A percentile compares a stretch with the other conserved stretches of the same genome.
phyloP scores from a whole-genome alignment of 2,888 invertebrate species.

The Pammene aurita region DNA sequence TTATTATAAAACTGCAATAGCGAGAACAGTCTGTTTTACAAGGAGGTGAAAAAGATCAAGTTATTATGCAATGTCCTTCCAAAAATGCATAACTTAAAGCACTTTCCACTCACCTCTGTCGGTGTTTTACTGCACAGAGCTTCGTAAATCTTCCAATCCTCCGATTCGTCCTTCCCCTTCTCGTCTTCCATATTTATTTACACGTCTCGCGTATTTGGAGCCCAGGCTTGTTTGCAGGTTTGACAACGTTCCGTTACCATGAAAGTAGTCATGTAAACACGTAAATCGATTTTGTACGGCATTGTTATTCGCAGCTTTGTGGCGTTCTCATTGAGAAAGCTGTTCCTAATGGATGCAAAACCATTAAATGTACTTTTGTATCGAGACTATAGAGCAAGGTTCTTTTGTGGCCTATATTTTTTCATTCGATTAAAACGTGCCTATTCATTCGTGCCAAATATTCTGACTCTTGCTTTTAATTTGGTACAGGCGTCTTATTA shows the following conservation, averaged over 20 bases:
- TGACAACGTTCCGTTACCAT: slow-evolving; percentile 53
- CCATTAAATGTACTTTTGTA: background rate
- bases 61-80: no score
- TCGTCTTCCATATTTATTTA: slow-evolving; percentile 67
- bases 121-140: slow-evolving; percentile 84
- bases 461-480: background rate
- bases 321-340: slow-evolving; percentile 13
- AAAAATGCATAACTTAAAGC: background rate
- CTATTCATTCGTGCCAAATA: background rate
- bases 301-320: slow-evolving; percentile 26
- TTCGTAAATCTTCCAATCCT: slow-evolving; percentile 90
- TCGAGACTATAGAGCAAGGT: no score
- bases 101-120: slow-evolving; percentile 74
- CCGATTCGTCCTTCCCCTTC: slow-evolving; percentile 73
- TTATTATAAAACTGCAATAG: no score
- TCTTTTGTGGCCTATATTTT: background rate
- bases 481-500: background rate
- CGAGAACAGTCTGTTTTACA: no score
- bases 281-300: slow-evolving; percentile 53
- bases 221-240: slow-evolving; percentile 21
- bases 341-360: background rate
- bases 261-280: slow-evolving; percentile 57
- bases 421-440: background rate
- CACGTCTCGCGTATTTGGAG: slow-evolving; percentile 9
- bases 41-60: no score